Conservation (phyloP, 2,888 invertebrate species). For the Calephelis perditalis region DNA sequence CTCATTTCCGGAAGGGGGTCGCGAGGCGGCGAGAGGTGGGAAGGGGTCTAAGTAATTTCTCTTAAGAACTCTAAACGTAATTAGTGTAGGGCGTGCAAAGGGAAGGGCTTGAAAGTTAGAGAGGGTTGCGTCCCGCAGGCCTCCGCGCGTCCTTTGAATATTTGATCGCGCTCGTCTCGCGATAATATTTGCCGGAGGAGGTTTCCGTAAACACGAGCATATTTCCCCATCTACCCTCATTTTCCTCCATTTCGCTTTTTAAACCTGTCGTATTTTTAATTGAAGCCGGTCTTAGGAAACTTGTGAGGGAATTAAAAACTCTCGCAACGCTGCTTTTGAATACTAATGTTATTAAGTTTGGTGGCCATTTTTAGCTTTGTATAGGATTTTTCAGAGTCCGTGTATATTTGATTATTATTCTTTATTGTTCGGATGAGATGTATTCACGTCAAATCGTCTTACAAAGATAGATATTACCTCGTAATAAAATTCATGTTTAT, state of each 20-base stretch:
- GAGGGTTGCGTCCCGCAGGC: slow-evolving; percentile 76
- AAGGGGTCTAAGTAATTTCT: slow-evolving; percentile 82
- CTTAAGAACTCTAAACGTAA: slow-evolving; percentile 84
- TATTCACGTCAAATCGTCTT: background rate
- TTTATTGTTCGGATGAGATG: background rate
- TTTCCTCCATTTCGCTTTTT: slow-evolving; percentile 62
- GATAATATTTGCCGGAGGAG: slow-evolving; percentile 76
- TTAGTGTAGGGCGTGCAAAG: slow-evolving; percentile 81
- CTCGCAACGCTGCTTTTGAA: slow-evolving; percentile 62
- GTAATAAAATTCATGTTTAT: no score
- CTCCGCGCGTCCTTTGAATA: slow-evolving; percentile 69
- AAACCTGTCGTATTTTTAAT: slow-evolving; percentile 74
- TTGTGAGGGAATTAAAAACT: slow-evolving; percentile 74
- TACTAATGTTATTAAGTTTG: slow-evolving; percentile 66
- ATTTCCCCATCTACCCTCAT: slow-evolving; percentile 67
- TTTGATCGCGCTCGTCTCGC: slow-evolving; percentile 75
- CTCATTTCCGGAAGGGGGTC: slow-evolving; percentile 74
- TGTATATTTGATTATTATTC: slow-evolving; percentile 10
- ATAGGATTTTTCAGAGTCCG: slow-evolving; percentile 44
- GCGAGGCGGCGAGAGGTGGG: slow-evolving; percentile 60
- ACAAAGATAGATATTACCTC: background rate
- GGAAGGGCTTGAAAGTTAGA: slow-evolving; percentile 80
- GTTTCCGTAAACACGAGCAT: slow-evolving; percentile 74
- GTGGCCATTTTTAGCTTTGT: slow-evolving; percentile 54
- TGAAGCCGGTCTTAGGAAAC: slow-evolving; percentile 68